Evolutionary conservation across 1,140 invertebrate species (phyloP), one percentile per base, ranked within the genome.

Genomic region (Halictus rubicundus): DNA sequence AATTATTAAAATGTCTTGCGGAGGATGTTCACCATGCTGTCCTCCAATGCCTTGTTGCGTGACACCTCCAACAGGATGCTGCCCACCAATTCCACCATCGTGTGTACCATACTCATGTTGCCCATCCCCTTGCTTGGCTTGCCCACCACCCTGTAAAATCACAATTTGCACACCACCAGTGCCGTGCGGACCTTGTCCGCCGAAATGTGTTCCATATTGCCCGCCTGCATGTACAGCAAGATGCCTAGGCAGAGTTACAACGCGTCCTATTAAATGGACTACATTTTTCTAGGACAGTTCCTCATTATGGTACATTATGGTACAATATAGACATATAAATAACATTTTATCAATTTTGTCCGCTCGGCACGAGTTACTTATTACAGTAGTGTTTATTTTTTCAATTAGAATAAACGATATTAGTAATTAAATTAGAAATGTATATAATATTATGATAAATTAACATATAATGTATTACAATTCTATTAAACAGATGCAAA

Each of bases 161-260:
- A 88, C 87, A 1, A 85, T 88, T 68, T 88, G 83, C 42, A 87
- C 83, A 23, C 87, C 87, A 21, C 79, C 87, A 27, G 79, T 88
- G 80, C 77, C 85, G 68, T 85, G 81, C 77, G 85, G 85, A 83
- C 81, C 81, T 25, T 65, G 39, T 46, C 82, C 86, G 57, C 86
- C 84, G 21, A 88, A 86, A 86, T 87, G 86, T 39, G 64, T 82
- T 42, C 82, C 82, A 46, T 85, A 82, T 72, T 83, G 80, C 73
- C 78, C 85, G 21, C 76, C 78, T 23, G 23, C 76, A 59, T 84
- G 83, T 32, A 23, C 81, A 32, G 71, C 81, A 60, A 61, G 63
- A 75, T 87, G 78, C 32, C 19, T 84, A n/a, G 73, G 59, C 8
- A 72, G 81, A 61, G 37, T 69, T 19, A 65, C 71, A 37, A 42